Base-by-base conservation (phyloP, 2,797 vertebrate species). In the Poecilia wingei region DNA sequence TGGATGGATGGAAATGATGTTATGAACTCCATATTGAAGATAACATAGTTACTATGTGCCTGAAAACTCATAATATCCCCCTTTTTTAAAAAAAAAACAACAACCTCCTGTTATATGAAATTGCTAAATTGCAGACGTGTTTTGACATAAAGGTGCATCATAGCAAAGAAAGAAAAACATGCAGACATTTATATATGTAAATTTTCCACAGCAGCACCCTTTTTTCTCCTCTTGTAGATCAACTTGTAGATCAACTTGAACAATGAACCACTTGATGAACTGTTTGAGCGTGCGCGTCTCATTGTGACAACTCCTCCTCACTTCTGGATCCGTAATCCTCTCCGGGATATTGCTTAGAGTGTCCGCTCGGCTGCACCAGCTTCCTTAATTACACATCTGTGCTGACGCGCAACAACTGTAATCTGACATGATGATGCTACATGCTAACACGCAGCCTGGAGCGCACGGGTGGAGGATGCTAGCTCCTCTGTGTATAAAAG, bases 341-440 rank as follows among this genome's bases (percentile, higher is more conserved):
- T 90, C 68, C 83, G 82, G 91, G 85, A 93, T 91, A 83, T 92
- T 88, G 86, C 91, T 90, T 84, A 72, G 86, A 92, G 81, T 89
- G 84, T 89, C 86, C 74, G 85, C 89, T 87, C 92, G 41, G 76
- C 89, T 86, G 86, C 20, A 25, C 77, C 79, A 49, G 90, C 84
- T 90, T 83, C 89, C 86, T 91, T 90, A 93, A 94, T 94, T 92
- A 90, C 93, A 93, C 91, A 93, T 93, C 92, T 93, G 92, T 86
- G 91, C 86, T 91, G 92, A 93, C 87, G 89, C 2, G 83, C 86
- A 75, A 86, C 86, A 84, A 88, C 90, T 92, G 85, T 94, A 93
- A 94, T 92, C 89, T 89, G 90, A 90, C 91, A 90, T 87, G 86
- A 88, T 84, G 84, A 84, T 25, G 81, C 89, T 87, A 86, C 81